These are phyloP conservation scores for Pogonophryne albipinna DNA, from an alignment of 2,797 vertebrate species.

Conservation along the genomic window DNA sequence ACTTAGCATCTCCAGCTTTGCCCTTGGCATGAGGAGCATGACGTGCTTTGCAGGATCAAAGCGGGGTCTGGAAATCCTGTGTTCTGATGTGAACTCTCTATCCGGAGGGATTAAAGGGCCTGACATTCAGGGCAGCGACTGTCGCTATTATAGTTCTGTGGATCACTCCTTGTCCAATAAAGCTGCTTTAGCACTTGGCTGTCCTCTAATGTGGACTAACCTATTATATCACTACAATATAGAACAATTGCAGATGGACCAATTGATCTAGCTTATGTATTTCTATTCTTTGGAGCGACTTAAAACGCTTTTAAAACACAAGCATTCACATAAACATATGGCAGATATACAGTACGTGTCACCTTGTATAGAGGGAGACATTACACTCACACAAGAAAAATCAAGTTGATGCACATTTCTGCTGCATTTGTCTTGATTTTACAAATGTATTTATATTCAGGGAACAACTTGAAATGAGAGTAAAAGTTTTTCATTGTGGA, in stretches of 20 bases:
- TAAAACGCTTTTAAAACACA: too few relatives aligned
- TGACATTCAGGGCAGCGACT: constrained; percentile 44
- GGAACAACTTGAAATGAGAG: neutral
- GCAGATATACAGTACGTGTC: too few relatives aligned
- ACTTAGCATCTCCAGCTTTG: neutral
- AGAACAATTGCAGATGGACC: neutral
- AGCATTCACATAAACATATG: too few relatives aligned
- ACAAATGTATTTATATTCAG: neutral
- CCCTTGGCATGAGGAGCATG: constrained; percentile 20
- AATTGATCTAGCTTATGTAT: too few relatives aligned
- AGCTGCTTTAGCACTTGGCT: constrained; percentile 43
- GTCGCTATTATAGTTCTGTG: neutral
- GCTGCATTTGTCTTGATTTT: neutral
- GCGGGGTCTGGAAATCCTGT: constrained; percentile 37
- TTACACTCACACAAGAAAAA: too few relatives aligned
- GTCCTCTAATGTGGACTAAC: neutral
- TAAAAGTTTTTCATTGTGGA: neutral
- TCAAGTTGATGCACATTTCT: neutral
- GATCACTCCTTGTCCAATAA: constrained; percentile 37
- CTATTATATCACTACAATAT: neutral
- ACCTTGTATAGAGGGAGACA: too few relatives aligned
- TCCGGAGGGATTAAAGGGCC: constrained; percentile 59
- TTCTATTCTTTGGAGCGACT: too few relatives aligned
- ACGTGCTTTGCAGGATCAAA: constrained; percentile 37
- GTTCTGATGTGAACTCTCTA: constrained; percentile 53